These are phyloP conservation scores for Felis chaus DNA, from an alignment of 2,113 vertebrate genomes.

Conservation along the genomic window DNA sequence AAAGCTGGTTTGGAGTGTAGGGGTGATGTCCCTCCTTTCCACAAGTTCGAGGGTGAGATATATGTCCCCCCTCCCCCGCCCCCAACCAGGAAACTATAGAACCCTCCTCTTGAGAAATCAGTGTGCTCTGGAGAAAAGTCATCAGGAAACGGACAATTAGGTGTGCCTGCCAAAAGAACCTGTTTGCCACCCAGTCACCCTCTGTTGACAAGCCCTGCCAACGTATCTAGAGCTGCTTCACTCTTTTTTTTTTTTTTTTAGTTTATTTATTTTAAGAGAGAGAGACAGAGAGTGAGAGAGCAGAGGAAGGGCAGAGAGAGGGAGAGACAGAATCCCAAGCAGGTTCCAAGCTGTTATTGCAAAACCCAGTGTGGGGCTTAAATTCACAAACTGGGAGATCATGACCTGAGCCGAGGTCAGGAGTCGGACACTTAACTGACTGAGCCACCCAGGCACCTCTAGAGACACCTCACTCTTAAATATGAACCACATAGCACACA, in stretches of 20 bases:
- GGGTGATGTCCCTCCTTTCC: not conserved
- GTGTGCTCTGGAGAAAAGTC: not conserved
- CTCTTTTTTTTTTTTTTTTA: too few relatives aligned
- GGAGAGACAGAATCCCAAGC: too few relatives aligned
- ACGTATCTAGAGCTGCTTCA: not conserved
- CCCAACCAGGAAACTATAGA: not conserved
- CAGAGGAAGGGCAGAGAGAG: too few relatives aligned
- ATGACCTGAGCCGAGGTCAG: too few relatives aligned
- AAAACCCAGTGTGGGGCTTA: too few relatives aligned
- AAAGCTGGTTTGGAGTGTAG: not conserved
- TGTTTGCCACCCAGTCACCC: not conserved
- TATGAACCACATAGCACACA: not conserved
- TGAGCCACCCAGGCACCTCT: not conserved
- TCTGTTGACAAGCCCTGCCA: not conserved
- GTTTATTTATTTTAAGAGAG: too few relatives aligned
- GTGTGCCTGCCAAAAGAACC: not conserved
- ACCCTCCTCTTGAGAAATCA: not conserved
- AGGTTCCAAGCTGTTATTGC: too few relatives aligned
- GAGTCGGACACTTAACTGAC: too few relatives aligned
- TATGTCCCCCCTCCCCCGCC: accelerated
- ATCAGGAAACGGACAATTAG: not conserved
- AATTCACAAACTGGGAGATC: too few relatives aligned
- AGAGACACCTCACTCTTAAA: not conserved
- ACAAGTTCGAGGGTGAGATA: not conserved
- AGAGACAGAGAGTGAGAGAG: too few relatives aligned